phyloP scores from a whole-genome alignment of 2,888 invertebrate genomes.

The Amphipoea lucens region DNA sequence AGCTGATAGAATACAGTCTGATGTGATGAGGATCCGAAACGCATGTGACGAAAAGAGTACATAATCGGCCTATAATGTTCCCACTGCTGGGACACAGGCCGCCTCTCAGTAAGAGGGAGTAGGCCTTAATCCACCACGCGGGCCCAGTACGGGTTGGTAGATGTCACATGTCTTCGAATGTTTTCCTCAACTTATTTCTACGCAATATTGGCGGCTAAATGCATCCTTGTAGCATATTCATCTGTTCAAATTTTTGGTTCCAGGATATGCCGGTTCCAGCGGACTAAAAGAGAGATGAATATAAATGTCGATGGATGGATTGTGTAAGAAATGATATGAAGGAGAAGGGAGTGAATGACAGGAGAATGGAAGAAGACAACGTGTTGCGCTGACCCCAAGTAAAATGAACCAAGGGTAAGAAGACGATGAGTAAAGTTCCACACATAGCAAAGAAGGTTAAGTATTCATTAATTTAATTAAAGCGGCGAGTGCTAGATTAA shows the following conservation, averaged over 20 bases:
- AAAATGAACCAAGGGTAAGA: background rate
- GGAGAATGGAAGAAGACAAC: background rate
- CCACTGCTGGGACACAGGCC: too few species aligned
- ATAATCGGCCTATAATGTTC: too few species aligned
- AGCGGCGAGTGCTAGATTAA: constrained; percentile 60
- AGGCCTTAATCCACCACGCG: too few species aligned
- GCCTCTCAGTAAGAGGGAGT: too few species aligned
- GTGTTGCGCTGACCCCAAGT: background rate
- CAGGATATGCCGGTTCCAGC: too few species aligned
- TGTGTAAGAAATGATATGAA: background rate
- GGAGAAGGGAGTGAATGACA: background rate
- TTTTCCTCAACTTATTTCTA: too few species aligned
- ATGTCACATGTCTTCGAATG: too few species aligned
- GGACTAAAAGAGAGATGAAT: background rate
- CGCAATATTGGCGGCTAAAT: too few species aligned
- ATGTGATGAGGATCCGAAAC: background rate
- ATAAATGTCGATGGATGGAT: background rate
- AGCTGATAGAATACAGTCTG: background rate
- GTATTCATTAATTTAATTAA: constrained; percentile 61
- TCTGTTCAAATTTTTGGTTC: too few species aligned
- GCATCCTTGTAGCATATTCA: too few species aligned
- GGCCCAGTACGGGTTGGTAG: too few species aligned
- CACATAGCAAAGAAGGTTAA: constrained; percentile 56
- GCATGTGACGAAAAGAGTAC: background rate
- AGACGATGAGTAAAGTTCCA: constrained; percentile 18